Conservation (phyloP, 1,140 invertebrate species). For the Ganaspis sp. region DNA sequence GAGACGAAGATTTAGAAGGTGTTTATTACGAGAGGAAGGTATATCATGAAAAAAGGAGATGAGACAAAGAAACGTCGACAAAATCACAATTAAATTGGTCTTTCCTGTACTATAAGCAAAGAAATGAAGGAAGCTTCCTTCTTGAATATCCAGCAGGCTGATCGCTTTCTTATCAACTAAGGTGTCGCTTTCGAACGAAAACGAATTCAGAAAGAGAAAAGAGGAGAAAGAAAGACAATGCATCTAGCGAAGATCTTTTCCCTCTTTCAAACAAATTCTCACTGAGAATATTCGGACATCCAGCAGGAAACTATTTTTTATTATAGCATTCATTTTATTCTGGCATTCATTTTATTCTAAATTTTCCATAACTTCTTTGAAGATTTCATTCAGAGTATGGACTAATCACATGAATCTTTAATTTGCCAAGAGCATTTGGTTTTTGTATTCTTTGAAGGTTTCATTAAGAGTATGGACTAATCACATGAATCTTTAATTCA, state of each 20-base stretch:
- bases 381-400: no score
- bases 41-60: not conserved
- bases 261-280: not conserved
- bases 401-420: no score
- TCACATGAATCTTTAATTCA: no score
- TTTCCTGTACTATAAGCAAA: constrained; percentile 6
- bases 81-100: constrained; percentile 9
- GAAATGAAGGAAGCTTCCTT: constrained; percentile 19
- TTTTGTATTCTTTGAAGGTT: no score
- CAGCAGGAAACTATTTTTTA: no score
- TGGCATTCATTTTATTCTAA: no score
- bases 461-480: no score
- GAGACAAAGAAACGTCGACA: not conserved
- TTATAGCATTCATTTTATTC: no score
- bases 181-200: constrained; percentile 13
- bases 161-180: constrained; percentile 6
- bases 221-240: constrained; percentile 19
- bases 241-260: constrained; percentile 9
- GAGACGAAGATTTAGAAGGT: not conserved
- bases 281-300: no score
- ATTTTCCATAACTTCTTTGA: no score
- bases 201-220: not conserved
- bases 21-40: not conserved
- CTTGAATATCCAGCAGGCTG: constrained; percentile 8
- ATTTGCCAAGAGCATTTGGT: no score